Percentiles rank a stretch among this genome's conserved stretches.
phyloP scores from a whole-genome alignment of 2,888 invertebrate species.

The Zhuqinia jingwanae region DNA sequence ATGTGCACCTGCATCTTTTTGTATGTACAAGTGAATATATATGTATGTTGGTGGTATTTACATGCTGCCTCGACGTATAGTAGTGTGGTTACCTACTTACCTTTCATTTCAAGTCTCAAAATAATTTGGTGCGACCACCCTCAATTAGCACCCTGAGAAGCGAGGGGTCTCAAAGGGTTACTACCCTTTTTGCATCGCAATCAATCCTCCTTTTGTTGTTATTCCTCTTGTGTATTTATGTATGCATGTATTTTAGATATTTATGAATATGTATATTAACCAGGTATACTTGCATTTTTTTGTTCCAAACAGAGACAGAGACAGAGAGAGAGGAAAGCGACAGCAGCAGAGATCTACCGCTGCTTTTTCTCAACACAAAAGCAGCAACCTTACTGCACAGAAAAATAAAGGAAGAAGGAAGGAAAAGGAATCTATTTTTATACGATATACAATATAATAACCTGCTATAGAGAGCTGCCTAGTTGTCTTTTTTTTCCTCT shows the following conservation, averaged over 20 bases:
- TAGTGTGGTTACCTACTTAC: too few species aligned
- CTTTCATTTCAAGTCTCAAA: slow-evolving; percentile 59
- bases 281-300: not conserved
- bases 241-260: not conserved
- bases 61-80: slow-evolving; percentile 25
- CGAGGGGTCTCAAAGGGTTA: slow-evolving; percentile 76
- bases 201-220: slow-evolving; percentile 72
- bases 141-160: slow-evolving; percentile 79
- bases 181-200: slow-evolving; percentile 71
- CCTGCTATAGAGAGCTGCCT: not conserved
- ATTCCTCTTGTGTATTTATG: not conserved
- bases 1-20: slow-evolving; percentile 58
- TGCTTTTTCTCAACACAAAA: slow-evolving; percentile 9
- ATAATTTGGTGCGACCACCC: slow-evolving; percentile 78
- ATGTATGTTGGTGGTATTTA: slow-evolving; percentile 29
- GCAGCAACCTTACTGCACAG: too few species aligned
- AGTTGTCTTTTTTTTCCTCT: slow-evolving; percentile 19
- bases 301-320: too few species aligned
- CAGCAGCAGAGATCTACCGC: slow-evolving; percentile 30
- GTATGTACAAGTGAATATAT: too few species aligned
- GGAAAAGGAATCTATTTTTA: slow-evolving; percentile 50
- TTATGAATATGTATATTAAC: slow-evolving; percentile 42
- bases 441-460: too few species aligned
- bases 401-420: slow-evolving; percentile 17
- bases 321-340: too few species aligned